Conservation (phyloP, 92 coral and sea anemone genomes). For the Porites evermanni region DNA sequence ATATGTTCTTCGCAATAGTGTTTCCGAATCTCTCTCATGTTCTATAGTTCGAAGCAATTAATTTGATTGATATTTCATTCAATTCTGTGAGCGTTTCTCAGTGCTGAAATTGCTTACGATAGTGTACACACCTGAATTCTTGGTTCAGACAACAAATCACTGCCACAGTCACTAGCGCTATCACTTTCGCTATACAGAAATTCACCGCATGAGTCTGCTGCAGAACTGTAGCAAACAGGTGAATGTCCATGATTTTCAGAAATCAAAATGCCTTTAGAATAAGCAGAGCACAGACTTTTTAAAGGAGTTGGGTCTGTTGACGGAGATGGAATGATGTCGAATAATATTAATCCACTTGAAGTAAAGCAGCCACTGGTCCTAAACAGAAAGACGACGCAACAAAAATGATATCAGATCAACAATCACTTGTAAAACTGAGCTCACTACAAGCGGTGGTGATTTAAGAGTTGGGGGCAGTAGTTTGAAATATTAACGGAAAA, state of each 20-base stretch:
- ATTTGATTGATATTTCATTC: no score
- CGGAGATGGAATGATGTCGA: conserved; percentile 67
- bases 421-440: not conserved
- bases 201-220: conserved; percentile 35
- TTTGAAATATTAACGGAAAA: no score
- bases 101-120: not conserved
- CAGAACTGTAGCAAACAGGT: conserved; percentile 29
- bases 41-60: no score
- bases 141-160: conserved; percentile 70
- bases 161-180: conserved; percentile 89
- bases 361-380: conserved; percentile 85
- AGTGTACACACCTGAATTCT: conserved; percentile 53
- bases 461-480: no score
- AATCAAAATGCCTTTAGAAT: conserved; percentile 48
- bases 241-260: conserved; percentile 28
- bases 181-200: conserved; percentile 76
- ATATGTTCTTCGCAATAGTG: no score
- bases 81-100: not conserved
- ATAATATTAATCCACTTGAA: conserved; percentile 72
- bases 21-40: no score
- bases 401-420: not conserved
- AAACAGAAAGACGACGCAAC: not conserved
- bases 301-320: conserved; percentile 37
- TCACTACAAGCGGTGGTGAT: not conserved
- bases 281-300: conserved; percentile 8